A percentile compares a stretch with the other conserved stretches of the same genome.
phyloP scores from a whole-genome alignment of 2,888 invertebrate species.

The Megastigmus dorsalis region DNA sequence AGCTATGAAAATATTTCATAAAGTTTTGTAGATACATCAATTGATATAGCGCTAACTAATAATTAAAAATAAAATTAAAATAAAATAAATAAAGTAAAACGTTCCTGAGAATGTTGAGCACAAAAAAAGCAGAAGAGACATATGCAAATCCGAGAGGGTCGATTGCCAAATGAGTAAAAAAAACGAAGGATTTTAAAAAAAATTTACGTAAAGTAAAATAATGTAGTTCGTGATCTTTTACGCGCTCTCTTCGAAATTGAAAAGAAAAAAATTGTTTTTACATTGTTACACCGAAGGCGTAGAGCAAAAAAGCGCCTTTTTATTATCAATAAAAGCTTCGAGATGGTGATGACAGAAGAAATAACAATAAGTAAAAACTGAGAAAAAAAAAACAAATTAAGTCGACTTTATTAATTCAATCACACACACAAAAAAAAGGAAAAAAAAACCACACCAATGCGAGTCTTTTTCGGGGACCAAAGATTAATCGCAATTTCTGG shows the following conservation, averaged over 20 bases:
- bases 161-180: constrained; percentile 50
- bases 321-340: constrained; percentile 53
- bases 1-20: constrained; percentile 50
- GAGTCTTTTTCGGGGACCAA: constrained; percentile 49
- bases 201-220: constrained; percentile 30
- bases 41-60: constrained; percentile 22
- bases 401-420: constrained; percentile 37
- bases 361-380: constrained; percentile 41
- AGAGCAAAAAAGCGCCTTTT: constrained; percentile 47
- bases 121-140: constrained; percentile 13
- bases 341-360: constrained; percentile 10
- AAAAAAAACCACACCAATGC: constrained; percentile 31
- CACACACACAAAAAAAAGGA: constrained; percentile 18
- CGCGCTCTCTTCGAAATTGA: constrained; percentile 47
- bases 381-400: constrained; percentile 23
- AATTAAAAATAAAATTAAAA: neutral
- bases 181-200: constrained; percentile 36
- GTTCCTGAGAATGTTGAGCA: constrained; percentile 42
- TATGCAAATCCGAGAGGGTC: constrained; percentile 19
- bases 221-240: constrained; percentile 51
- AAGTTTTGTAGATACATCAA: constrained; percentile 48
- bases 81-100: constrained; percentile 10
- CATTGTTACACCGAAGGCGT: constrained; percentile 47
- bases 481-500: constrained; percentile 35
- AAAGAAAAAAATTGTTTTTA: constrained; percentile 52